Conservation (phyloP, 2,888 invertebrate genomes). For the Patella depressa region DNA sequence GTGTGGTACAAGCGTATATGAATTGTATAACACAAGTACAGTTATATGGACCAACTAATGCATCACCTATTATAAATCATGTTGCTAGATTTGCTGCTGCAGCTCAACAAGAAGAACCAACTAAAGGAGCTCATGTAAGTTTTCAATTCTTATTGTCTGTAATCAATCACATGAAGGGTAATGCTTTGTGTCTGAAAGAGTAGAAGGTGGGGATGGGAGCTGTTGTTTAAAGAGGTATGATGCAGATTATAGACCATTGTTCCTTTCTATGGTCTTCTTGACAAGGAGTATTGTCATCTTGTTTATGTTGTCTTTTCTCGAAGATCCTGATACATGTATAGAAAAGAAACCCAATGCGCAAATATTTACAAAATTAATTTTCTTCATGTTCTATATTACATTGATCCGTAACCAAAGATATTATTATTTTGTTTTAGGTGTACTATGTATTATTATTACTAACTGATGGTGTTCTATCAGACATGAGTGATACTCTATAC, state of each 20-base stretch:
- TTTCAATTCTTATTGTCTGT: neutral
- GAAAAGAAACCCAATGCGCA: no score
- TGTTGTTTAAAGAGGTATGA: neutral
- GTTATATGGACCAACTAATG: conserved; percentile 67
- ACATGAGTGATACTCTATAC: conserved; percentile 62
- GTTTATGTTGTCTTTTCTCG: neutral
- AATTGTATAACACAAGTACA: conserved; percentile 57
- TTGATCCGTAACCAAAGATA: neutral
- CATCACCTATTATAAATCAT: conserved; percentile 65
- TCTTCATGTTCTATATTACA: neutral
- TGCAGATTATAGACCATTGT: neutral
- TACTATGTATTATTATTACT: conserved; percentile 67
- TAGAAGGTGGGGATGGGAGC: neutral
- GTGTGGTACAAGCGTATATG: conserved; percentile 63
- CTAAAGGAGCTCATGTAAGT: conserved; percentile 56
- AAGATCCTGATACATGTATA: neutral
- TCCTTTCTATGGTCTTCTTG: neutral
- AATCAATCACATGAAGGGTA: neutral
- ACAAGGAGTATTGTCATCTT: neutral
- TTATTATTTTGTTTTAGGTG: conserved; percentile 46
- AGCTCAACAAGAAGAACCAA: conserved; percentile 56
- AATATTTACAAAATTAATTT: neutral
- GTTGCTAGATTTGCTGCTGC: conserved; percentile 62
- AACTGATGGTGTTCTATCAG: conserved; percentile 69
- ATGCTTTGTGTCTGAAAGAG: neutral